Evolutionary conservation across 2,888 invertebrate genomes (phyloP).

Genomic region (Serrognathus titanus): DNA sequence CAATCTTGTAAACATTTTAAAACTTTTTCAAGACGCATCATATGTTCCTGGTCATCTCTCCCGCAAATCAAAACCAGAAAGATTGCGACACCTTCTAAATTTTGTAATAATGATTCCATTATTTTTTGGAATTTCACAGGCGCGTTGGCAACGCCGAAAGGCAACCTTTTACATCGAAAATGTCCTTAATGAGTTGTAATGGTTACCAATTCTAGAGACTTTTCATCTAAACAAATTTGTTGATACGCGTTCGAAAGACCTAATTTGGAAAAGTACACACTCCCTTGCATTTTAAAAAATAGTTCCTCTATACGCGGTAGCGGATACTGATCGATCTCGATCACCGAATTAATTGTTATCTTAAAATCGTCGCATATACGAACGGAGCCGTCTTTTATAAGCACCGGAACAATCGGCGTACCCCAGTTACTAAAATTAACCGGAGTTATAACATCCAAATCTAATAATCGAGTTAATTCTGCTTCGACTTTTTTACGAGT

Average conservation of each 20-base stretch:
- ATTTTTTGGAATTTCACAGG: conserved; percentile 39
- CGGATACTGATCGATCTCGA: conserved; percentile 27
- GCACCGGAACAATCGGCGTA: conserved; percentile 27
- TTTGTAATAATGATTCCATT: conserved; percentile 30
- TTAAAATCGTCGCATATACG: conserved; percentile 28
- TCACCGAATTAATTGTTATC: conserved; percentile 24
- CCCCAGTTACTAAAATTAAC: conserved; percentile 18
- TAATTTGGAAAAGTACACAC: conserved; percentile 24
- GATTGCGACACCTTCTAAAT: conserved; percentile 11
- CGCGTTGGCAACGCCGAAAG: conserved; percentile 34
- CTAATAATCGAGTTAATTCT: conserved; percentile 4
- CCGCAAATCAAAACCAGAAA: conserved; percentile 20
- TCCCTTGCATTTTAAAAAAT: conserved; percentile 25
- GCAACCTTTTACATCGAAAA: conserved; percentile 29
- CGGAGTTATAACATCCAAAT: conserved; percentile 6
- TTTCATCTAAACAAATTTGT: conserved; percentile 20
- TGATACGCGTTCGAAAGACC: conserved; percentile 23
- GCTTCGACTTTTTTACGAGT: conserved; percentile 5
- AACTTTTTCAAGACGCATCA: conserved; percentile 6
- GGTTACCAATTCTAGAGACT: conserved; percentile 19
- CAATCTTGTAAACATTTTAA: conserved; percentile 9
- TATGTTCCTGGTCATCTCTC: conserved; percentile 12
- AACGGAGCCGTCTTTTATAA: too few relatives aligned
- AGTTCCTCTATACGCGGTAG: conserved; percentile 29
- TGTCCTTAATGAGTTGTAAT: conserved; percentile 26